phyloP scores from a whole-genome alignment of 2,888 invertebrate species.

The Glaucopsyche alexis region DNA sequence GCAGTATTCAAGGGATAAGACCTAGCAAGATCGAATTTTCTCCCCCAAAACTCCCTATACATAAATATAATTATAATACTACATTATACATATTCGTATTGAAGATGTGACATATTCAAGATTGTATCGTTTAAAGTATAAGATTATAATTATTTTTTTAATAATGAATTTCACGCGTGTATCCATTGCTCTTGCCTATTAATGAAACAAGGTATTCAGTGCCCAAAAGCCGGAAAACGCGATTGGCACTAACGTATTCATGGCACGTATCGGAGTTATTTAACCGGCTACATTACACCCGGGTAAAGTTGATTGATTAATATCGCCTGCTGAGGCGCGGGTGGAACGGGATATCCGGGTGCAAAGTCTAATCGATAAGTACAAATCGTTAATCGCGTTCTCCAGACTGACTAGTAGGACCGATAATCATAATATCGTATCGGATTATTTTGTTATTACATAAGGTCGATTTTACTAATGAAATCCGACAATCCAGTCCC shows the following conservation, averaged over 20 bases:
- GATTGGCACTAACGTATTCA: constrained; percentile 23
- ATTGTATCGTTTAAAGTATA: too few species aligned
- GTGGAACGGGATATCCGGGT: constrained; percentile 40
- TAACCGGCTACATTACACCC: constrained; percentile 35
- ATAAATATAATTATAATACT: too few species aligned
- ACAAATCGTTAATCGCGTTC: too few species aligned
- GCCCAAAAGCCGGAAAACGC: constrained; percentile 1
- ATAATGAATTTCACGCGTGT: not conserved
- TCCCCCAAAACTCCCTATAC: too few species aligned
- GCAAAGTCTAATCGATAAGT: constrained; percentile 1
- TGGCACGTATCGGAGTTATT: constrained; percentile 26
- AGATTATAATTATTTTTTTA: constrained; percentile 8
- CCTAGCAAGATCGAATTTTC: too few species aligned
- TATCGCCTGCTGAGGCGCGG: constrained; percentile 38
- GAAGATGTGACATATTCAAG: too few species aligned
- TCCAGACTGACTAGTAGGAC: too few species aligned
- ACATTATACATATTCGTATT: too few species aligned
- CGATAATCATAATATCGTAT: not conserved
- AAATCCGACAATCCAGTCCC: too few species aligned
- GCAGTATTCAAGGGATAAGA: too few species aligned
- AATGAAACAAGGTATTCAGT: constrained; percentile 1
- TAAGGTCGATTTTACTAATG: too few species aligned
- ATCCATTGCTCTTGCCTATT: not conserved
- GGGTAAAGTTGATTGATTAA: constrained; percentile 44
- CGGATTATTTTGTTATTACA: too few species aligned